phyloP scores from a whole-genome alignment of 2,113 vertebrate genomes.

The Scophthalmus maximus region DNA sequence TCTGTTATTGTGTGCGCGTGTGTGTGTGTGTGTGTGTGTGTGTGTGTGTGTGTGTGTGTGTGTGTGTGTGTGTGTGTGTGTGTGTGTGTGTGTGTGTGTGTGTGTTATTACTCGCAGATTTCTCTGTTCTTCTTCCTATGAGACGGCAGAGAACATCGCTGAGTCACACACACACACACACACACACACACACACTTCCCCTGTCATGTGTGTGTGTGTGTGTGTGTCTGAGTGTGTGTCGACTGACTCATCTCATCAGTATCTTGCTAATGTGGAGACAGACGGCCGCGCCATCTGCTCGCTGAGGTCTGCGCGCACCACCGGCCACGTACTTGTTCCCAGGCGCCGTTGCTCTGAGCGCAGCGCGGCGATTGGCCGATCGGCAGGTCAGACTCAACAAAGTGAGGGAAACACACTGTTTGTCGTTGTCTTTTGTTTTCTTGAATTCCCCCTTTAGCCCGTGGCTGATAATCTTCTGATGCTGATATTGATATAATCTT shows the following conservation, averaged over 20 bases:
- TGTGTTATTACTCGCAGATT: no score
- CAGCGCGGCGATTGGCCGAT: constrained; percentile 12
- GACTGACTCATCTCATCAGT: constrained; percentile 72
- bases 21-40: constrained; percentile 25
- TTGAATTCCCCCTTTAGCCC: no score
- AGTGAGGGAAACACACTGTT: background rate
- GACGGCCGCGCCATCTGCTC: constrained; percentile 80
- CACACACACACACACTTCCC: constrained; percentile 10
- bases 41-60: constrained; percentile 4
- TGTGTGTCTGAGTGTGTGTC: constrained; percentile 40
- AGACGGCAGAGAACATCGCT: constrained; percentile 41
- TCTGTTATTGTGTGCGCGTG: background rate
- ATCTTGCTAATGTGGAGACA: constrained; percentile 75
- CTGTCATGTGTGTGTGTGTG: constrained; percentile 41
- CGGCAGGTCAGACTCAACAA: background rate
- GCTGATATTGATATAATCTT: no score
- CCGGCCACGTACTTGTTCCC: constrained; percentile 43
- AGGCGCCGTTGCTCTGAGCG: constrained; percentile 30
- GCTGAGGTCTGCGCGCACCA: constrained; percentile 33
- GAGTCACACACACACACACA: constrained; percentile 8
- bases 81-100: no score
- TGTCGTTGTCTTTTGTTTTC: no score
- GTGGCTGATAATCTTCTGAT: no score
- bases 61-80: no score
- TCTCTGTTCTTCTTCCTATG: no score